Evolutionary conservation across 2,113 vertebrate species (phyloP).

Genomic region (Procavia capensis): DNA sequence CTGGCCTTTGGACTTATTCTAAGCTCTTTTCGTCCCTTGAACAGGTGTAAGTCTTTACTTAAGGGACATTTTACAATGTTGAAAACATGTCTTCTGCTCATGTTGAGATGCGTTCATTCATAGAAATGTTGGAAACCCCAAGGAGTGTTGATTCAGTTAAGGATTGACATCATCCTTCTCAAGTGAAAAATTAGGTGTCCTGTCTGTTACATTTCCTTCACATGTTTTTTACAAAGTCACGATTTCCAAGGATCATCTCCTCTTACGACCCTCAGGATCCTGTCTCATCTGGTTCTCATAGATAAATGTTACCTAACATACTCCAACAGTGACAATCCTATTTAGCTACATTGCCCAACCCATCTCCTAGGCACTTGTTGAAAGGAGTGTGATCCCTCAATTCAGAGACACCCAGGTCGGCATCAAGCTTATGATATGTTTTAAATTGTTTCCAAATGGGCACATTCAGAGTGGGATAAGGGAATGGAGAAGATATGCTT

Average conservation of each 20-base stretch:
- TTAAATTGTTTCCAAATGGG: not conserved
- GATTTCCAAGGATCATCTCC: conserved; percentile 65
- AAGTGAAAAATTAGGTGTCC: conserved; percentile 60
- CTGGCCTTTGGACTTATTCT: not conserved
- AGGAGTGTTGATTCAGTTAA: conserved; percentile 68
- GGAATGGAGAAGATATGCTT: not conserved
- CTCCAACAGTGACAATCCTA: not conserved
- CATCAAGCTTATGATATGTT: not conserved
- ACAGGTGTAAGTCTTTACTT: not conserved
- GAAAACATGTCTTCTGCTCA: not conserved
- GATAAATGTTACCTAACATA: conserved; percentile 27
- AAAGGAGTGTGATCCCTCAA: not conserved
- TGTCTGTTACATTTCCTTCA: conserved; percentile 58
- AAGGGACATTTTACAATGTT: not conserved
- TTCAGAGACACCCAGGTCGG: conserved; percentile 2
- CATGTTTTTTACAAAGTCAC: conserved; percentile 64
- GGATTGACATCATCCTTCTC: conserved; percentile 56
- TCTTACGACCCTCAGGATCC: not conserved
- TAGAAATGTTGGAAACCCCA: not conserved
- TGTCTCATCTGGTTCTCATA: conserved; percentile 52
- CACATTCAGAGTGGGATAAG: not conserved
- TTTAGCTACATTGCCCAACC: not conserved
- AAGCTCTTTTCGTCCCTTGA: not conserved
- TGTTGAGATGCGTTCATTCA: conserved; percentile 52
- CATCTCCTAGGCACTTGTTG: not conserved